Base-by-base conservation (phyloP, 2,113 vertebrate species). In the Notarius lentiginosus region DNA sequence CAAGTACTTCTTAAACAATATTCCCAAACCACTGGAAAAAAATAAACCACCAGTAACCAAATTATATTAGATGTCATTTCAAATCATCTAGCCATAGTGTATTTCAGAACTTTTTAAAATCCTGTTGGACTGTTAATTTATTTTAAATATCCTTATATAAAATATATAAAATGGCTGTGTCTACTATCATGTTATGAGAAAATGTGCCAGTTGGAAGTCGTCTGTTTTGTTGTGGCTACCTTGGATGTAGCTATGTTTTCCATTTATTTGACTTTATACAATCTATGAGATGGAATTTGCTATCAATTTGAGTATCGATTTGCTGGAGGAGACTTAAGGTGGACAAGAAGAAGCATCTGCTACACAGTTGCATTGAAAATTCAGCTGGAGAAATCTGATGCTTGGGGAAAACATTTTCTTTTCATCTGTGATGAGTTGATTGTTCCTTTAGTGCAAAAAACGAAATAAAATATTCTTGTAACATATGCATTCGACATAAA, bases 311-410 rank as follows among this genome's bases (percentile, higher is more conserved):
- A 41, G 41, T 41, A 41, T 79, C n/a, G 2, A 76, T 76, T 70
- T 34, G 63, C 27, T 70, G 66, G 27, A 17, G 11, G 10, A 68
- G 66, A 30, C 70, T 2, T 68, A 12, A 51, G 73, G 73, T 76
- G 47, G 47, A 76, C 73, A 10, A 66, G 49, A n/a, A 56, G 9
- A 51, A 79, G 9, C 15, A 82, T 84, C 66, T 87, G 55, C 91
- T 86, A 58, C 85, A 88, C 30, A 88, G 55, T 34, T 55, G 61
- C 20, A 49, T 5, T 66, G 22, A 20, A 84, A 7, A 72, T 61
- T 70, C 8, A 79, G 27, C 22, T 75, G 15, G 63, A 68, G 22
- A 76, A 49, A 24, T 12, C 60, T 70, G 18, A 27, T 83, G 61
- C 72, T 79, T 75, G 10, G 34, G 18, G 55, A 49, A 63, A 14